Conservation (phyloP, 1,140 invertebrate genomes). For the Temnothorax nylanderi region DNA sequence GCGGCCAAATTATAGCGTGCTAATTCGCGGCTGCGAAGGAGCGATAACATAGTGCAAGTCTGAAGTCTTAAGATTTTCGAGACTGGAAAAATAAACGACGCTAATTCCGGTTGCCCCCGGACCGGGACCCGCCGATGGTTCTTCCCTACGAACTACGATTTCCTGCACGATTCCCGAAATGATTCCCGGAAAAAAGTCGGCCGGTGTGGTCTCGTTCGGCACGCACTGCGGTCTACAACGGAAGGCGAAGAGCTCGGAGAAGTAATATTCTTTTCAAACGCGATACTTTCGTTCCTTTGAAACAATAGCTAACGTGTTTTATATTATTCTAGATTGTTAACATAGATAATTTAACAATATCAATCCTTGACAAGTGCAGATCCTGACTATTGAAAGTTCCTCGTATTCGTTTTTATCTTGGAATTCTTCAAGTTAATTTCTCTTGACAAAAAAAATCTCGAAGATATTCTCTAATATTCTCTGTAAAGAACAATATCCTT, state of each 20-base stretch:
- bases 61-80: conserved; percentile 35
- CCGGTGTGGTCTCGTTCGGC: conserved; percentile 33
- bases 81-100: conserved; percentile 33
- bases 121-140: not conserved
- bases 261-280: not conserved
- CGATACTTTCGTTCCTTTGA: not conserved
- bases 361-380: not conserved
- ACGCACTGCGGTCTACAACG: not conserved
- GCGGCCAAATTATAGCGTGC: conserved; percentile 36
- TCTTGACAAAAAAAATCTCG: not conserved
- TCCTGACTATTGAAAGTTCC: not conserved
- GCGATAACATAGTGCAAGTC: conserved; percentile 9
- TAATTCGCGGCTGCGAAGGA: conserved; percentile 28
- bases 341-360: not conserved
- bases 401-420: not conserved
- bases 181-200: conserved; percentile 56
- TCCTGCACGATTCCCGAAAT: conserved; percentile 64
- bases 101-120: not conserved
- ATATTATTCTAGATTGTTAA: not conserved
- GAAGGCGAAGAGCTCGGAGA: not conserved
- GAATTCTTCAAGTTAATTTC: not conserved
- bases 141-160: conserved; percentile 52
- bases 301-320: not conserved
- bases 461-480: not conserved
- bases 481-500: not conserved